Evolutionary conservation across 2,888 invertebrate species (phyloP).

Genomic region (Notodonta dromedarius): DNA sequence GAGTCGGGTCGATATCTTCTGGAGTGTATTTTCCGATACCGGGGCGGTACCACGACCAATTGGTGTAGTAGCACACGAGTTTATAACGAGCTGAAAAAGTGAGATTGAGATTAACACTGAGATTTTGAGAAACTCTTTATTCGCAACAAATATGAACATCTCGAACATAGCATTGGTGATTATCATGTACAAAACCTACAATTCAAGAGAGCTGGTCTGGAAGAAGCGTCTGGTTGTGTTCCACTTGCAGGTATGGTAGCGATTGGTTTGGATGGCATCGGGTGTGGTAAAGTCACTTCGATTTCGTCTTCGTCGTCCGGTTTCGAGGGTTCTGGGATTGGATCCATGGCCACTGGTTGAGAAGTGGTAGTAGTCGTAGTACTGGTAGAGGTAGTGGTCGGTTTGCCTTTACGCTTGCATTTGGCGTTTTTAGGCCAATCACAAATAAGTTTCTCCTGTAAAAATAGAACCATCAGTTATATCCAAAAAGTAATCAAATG

Average conservation of each 20-base stretch:
- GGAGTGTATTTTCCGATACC: slow-evolving; percentile 93
- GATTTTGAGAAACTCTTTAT: slow-evolving; percentile 7
- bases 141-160: background rate
- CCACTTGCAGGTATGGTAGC: slow-evolving; percentile 61
- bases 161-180: background rate
- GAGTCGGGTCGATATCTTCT: slow-evolving; percentile 92
- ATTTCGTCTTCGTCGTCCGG: slow-evolving; percentile 24
- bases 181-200: slow-evolving; percentile 48
- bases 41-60: slow-evolving; percentile 96
- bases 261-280: slow-evolving; percentile 42
- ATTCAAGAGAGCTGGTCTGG: slow-evolving; percentile 63
- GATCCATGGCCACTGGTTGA: slow-evolving; percentile 42
- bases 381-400: slow-evolving; percentile 42
- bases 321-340: slow-evolving; percentile 22
- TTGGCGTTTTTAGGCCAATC: slow-evolving; percentile 89
- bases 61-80: slow-evolving; percentile 95
- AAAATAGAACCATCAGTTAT: slow-evolving; percentile 8
- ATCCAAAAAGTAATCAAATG: background rate
- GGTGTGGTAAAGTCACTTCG: slow-evolving; percentile 23
- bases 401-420: slow-evolving; percentile 72
- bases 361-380: slow-evolving; percentile 46
- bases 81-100: slow-evolving; percentile 87
- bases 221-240: slow-evolving; percentile 47
- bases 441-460: slow-evolving; percentile 85
- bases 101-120: background rate